Conservation (phyloP, 2,113 vertebrate genomes). For the Seriola rivoliana region DNA sequence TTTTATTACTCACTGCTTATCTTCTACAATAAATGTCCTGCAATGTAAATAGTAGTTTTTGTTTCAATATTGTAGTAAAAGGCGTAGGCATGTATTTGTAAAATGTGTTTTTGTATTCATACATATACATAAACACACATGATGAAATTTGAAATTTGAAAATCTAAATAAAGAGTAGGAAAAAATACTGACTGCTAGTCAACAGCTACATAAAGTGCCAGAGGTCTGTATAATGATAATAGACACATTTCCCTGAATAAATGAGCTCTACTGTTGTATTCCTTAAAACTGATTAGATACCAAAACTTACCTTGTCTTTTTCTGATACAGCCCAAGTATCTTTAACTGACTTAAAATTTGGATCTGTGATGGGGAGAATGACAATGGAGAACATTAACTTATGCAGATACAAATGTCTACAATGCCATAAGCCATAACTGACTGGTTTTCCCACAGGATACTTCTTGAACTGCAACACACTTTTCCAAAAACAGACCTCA, state of each 20-base stretch:
- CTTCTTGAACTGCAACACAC: neutral
- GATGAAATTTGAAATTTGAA: neutral
- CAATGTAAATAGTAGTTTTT: neutral
- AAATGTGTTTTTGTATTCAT: neutral
- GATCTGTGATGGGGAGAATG: slow-evolving; percentile 51
- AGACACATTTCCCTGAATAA: neutral
- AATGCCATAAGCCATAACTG: neutral
- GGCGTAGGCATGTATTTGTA: too few relatives aligned
- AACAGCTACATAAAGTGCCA: neutral
- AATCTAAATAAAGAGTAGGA: neutral
- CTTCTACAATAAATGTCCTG: neutral
- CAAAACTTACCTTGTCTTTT: slow-evolving; percentile 71
- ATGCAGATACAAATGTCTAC: neutral
- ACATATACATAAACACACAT: neutral
- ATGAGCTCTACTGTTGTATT: neutral
- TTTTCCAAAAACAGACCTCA: neutral
- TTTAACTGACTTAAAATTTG: neutral
- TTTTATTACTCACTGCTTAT: neutral
- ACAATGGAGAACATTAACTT: neutral
- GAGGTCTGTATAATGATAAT: neutral
- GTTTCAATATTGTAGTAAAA: too few relatives aligned
- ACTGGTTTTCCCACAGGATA: neutral
- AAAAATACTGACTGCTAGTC: neutral
- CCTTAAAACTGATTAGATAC: neutral
- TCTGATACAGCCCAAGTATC: slow-evolving; percentile 69